Evolutionary conservation across 1,140 invertebrate genomes (phyloP).

Genomic region (Musca vetustissima): DNA sequence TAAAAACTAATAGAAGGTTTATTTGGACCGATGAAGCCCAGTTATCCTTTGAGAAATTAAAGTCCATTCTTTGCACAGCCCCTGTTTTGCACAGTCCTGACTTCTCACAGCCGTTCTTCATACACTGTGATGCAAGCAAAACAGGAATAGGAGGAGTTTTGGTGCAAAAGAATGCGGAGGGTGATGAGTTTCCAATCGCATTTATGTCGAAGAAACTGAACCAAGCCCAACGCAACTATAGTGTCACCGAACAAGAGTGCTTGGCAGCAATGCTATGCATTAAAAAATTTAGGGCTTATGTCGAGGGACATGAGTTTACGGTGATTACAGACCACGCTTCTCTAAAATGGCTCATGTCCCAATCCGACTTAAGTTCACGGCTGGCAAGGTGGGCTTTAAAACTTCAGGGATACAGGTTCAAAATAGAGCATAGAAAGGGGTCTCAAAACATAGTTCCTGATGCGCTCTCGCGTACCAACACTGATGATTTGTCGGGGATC

Average conservation of each 20-base stretch:
- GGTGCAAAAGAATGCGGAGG: constrained; percentile 39
- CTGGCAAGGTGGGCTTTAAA: too few relatives aligned
- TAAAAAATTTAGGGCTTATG: too few relatives aligned
- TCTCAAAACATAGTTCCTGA: too few relatives aligned
- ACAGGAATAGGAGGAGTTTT: constrained; percentile 48
- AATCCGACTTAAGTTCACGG: too few relatives aligned
- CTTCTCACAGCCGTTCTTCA: constrained; percentile 21
- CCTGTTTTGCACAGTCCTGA: constrained; percentile 39
- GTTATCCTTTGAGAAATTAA: background rate
- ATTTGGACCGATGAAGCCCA: background rate
- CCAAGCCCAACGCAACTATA: background rate
- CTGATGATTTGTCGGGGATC: too few relatives aligned
- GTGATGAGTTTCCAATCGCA: constrained; percentile 22
- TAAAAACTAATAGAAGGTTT: constrained; percentile 14
- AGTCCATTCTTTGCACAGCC: background rate
- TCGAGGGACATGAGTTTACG: too few relatives aligned
- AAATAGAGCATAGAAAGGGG: too few relatives aligned
- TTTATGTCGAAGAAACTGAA: background rate
- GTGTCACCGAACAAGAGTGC: background rate
- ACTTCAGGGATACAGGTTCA: too few relatives aligned
- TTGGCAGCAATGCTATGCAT: constrained; percentile 3
- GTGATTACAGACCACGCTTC: too few relatives aligned
- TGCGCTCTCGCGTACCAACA: too few relatives aligned
- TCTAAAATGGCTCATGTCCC: too few relatives aligned
- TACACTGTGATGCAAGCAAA: constrained; percentile 46